These are phyloP conservation scores for Carpatolechia fugitivella DNA, from an alignment of 2,888 invertebrate genomes.

Conservation along the genomic window DNA sequence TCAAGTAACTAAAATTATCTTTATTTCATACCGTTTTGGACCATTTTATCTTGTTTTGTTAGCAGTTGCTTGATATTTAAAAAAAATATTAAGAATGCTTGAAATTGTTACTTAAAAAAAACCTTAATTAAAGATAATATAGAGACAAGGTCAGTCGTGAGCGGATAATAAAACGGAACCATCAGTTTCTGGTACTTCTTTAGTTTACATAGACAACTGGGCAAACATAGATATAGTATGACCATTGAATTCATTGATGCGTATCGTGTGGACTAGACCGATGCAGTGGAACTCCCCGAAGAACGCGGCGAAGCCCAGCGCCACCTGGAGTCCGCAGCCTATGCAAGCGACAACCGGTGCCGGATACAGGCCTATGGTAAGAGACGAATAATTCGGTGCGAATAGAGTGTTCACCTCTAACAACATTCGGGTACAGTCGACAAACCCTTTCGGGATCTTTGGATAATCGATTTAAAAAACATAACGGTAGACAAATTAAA, in stretches of 20 bases:
- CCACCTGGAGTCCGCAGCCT: constrained; percentile 91
- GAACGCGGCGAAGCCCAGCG: constrained; percentile 88
- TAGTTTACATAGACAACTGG: constrained; percentile 5
- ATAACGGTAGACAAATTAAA: too few species aligned
- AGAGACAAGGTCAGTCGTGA: background rate
- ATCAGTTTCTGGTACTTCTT: background rate
- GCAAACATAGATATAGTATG: constrained; percentile 21
- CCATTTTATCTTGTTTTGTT: too few species aligned
- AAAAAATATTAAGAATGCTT: too few species aligned
- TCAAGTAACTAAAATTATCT: too few species aligned
- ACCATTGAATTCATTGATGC: constrained; percentile 24
- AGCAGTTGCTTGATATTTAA: too few species aligned
- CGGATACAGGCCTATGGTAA: constrained; percentile 93
- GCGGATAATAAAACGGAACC: background rate
- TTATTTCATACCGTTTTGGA: too few species aligned
- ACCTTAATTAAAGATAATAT: background rate
- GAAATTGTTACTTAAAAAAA: too few species aligned
- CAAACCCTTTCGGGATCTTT: background rate
- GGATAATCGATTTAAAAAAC: too few species aligned
- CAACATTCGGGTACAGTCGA: too few species aligned
- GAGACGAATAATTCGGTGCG: constrained; percentile 30
- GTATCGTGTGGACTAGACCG: constrained; percentile 78
- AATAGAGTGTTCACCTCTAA: too few species aligned
- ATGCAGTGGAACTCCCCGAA: constrained; percentile 96
- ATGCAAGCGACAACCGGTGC: constrained; percentile 94